Evolutionary conservation across 2,888 invertebrate species (phyloP).

Genomic region (Stenodema calcarata): DNA sequence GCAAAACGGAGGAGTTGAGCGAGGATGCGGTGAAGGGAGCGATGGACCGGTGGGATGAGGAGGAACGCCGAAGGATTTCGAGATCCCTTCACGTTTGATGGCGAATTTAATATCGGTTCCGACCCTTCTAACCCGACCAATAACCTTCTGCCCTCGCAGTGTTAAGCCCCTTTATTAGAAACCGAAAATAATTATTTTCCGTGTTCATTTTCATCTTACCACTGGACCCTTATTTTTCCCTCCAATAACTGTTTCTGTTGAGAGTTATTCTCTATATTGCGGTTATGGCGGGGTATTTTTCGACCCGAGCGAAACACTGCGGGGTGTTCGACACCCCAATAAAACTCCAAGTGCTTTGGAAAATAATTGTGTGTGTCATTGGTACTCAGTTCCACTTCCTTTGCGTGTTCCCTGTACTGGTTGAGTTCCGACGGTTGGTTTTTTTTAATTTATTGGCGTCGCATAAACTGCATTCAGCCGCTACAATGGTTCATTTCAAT

Average conservation of each 20-base stretch:
- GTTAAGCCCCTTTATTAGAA: slow-evolving; percentile 2
- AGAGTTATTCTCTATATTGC: not conserved
- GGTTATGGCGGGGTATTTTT: not conserved
- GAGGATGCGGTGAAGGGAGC: not conserved
- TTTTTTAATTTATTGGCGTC: no score
- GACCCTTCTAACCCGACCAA: slow-evolving; percentile 8
- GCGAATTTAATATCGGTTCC: slow-evolving; percentile 24
- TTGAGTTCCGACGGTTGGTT: no score
- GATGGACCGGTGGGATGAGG: not conserved
- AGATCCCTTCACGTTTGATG: slow-evolving; percentile 9
- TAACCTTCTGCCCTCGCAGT: not conserved
- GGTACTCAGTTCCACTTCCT: no score
- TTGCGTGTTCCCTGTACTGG: no score
- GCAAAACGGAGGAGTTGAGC: not conserved
- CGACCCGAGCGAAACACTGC: no score
- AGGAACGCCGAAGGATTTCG: not conserved
- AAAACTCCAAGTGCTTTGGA: no score
- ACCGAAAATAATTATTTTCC: not conserved
- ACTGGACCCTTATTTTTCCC: not conserved
- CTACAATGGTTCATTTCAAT: no score
- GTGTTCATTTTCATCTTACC: slow-evolving; percentile 2
- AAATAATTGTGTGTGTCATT: no score
- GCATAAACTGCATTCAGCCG: no score
- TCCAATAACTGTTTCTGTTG: not conserved
- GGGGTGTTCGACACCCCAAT: no score